These are phyloP conservation scores for Actinia equina DNA, from an alignment of 64 coral and sea anemone species.

Conservation along the genomic window DNA sequence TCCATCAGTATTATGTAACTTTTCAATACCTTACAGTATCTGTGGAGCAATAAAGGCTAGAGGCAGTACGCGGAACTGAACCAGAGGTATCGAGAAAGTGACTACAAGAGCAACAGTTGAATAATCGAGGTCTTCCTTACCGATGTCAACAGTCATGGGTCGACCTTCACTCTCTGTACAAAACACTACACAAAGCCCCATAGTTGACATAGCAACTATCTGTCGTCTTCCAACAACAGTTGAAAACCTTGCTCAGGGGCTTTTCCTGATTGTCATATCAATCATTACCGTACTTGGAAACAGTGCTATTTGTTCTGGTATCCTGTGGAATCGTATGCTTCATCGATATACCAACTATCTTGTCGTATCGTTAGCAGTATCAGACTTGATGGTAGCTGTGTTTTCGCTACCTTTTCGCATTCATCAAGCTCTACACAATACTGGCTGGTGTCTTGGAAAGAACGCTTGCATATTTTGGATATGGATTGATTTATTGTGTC, in stretches of 20 bases:
- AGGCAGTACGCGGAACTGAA: too few relatives aligned
- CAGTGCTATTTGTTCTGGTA: slow-evolving; percentile 28
- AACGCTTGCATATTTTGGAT: slow-evolving; percentile 51
- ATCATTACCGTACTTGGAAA: slow-evolving; percentile 50
- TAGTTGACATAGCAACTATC: not conserved
- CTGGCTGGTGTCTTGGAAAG: slow-evolving; percentile 50
- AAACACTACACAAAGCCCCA: not conserved
- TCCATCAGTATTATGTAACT: too few relatives aligned
- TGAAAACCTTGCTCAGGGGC: slow-evolving; percentile 22
- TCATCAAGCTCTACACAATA: slow-evolving; percentile 61
- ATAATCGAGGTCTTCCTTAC: not conserved
- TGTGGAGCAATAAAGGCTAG: too few relatives aligned
- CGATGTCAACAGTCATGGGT: not conserved
- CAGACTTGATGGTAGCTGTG: slow-evolving; percentile 50
- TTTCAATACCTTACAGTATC: too few relatives aligned
- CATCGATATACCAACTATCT: slow-evolving; percentile 63
- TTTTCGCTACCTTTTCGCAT: slow-evolving; percentile 59
- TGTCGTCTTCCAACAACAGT: slow-evolving; percentile 22
- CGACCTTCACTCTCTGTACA: not conserved
- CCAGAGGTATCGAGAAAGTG: too few relatives aligned
- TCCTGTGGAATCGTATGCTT: slow-evolving; percentile 29
- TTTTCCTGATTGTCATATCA: slow-evolving; percentile 44
- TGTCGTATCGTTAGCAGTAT: slow-evolving; percentile 44
- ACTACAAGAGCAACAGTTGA: too few relatives aligned
- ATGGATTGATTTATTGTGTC: slow-evolving; percentile 28